phyloP scores from a whole-genome alignment of 1,140 invertebrate genomes.

The Tetragnatha versicolor region DNA sequence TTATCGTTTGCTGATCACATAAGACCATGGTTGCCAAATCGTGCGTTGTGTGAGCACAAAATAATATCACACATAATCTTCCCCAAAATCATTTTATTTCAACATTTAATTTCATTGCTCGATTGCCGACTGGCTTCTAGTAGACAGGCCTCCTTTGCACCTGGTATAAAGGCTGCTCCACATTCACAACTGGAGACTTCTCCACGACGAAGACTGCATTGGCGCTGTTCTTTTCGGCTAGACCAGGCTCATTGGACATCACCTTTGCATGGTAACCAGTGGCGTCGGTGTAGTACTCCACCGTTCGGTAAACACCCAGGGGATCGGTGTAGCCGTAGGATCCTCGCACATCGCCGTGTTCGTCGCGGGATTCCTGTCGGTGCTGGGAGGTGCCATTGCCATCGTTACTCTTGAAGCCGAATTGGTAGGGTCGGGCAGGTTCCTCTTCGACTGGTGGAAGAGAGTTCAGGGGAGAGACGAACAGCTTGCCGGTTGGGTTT shows the following conservation, averaged over 20 bases:
- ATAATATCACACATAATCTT: too few relatives aligned
- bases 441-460: neutral
- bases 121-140: neutral
- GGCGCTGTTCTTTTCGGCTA: slow-evolving; percentile 53
- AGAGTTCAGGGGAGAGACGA: neutral
- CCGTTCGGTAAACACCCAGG: slow-evolving; percentile 50
- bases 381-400: slow-evolving; percentile 39
- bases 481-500: neutral
- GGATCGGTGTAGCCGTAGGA: slow-evolving; percentile 56
- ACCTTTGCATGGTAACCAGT: slow-evolving; percentile 57
- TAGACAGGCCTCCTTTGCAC: neutral
- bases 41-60: too few relatives aligned
- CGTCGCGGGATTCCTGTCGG: slow-evolving; percentile 55
- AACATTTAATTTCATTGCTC: too few relatives aligned
- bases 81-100: too few relatives aligned
- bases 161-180: neutral
- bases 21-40: too few relatives aligned
- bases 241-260: slow-evolving; percentile 58
- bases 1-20: too few relatives aligned
- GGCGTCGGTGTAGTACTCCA: slow-evolving; percentile 57
- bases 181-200: neutral
- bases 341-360: slow-evolving; percentile 57
- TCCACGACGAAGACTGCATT: slow-evolving; percentile 45
- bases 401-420: slow-evolving; percentile 27
- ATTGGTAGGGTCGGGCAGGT: slow-evolving; percentile 4